These are phyloP conservation scores for Pyrocephalus nanus DNA, from an alignment of 2,797 vertebrate species.

Conservation along the genomic window DNA sequence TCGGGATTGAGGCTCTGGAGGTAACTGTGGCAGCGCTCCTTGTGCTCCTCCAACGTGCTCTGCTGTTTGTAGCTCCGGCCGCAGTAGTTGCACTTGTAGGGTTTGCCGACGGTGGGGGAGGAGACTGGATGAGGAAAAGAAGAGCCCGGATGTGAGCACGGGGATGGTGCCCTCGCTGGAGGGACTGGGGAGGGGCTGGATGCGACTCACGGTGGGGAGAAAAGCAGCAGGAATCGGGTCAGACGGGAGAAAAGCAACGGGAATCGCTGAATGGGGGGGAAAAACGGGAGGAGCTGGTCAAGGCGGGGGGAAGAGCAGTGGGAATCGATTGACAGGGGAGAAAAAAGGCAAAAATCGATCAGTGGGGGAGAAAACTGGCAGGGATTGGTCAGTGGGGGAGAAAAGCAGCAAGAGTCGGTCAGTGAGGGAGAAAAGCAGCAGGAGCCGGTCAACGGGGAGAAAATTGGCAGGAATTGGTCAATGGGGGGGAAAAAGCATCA, in stretches of 20 bases:
- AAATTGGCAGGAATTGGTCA: background rate
- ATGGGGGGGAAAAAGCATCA: background rate
- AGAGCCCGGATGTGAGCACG: background rate
- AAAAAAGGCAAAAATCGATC: too few species aligned
- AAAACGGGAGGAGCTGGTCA: background rate
- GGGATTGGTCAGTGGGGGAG: background rate
- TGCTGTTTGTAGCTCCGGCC: slow-evolving; percentile 97
- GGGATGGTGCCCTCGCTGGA: rapidly evolving
- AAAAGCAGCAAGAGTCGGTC: background rate
- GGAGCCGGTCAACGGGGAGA: too few species aligned
- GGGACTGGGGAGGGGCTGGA: background rate
- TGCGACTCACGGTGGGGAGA: rapidly evolving
- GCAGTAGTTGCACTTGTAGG: slow-evolving; percentile 96
- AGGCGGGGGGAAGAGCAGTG: too few species aligned
- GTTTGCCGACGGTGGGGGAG: slow-evolving; percentile 92
- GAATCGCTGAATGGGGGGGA: background rate
- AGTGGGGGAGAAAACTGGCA: background rate
- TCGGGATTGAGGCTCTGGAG: slow-evolving; percentile 89
- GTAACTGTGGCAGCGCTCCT: slow-evolving; percentile 91
- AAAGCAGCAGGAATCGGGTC: background rate
- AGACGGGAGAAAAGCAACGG: background rate
- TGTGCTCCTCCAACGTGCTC: slow-evolving; percentile 93
- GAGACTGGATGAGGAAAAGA: slow-evolving; percentile 79
- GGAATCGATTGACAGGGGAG: too few species aligned
- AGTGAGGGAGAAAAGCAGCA: background rate